A percentile compares a stretch with the other conserved stretches of the same genome.
phyloP scores from a whole-genome alignment of 1,140 invertebrate species.

The Ctenoplectra terminalis region DNA sequence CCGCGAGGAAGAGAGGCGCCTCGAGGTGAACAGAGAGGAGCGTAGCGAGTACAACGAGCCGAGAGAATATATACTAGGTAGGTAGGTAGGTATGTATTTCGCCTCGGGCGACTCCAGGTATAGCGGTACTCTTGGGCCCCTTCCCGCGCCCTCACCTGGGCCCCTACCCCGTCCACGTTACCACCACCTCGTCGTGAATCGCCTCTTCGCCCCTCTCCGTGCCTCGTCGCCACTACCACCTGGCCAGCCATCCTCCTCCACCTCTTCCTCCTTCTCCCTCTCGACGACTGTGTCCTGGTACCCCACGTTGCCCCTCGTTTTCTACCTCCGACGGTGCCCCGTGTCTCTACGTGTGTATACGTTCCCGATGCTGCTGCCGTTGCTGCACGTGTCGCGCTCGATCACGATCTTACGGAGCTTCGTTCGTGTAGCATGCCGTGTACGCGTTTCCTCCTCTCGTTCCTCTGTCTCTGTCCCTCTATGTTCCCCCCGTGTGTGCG shows the following conservation, averaged over 20 bases:
- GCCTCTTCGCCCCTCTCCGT: conserved; percentile 24
- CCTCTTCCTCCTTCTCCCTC: conserved; percentile 35
- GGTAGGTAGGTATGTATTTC: conserved; percentile 79
- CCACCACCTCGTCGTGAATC: conserved; percentile 32
- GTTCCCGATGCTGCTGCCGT: conserved; percentile 18
- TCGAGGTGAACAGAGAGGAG: conserved; percentile 18
- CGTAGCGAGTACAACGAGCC: conserved; percentile 49
- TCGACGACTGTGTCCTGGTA: conserved; percentile 29
- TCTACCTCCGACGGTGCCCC: neutral
- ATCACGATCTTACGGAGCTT: neutral
- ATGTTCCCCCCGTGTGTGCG: neutral
- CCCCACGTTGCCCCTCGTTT: conserved; percentile 22
- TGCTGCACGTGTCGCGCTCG: conserved; percentile 47
- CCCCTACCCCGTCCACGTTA: conserved; percentile 36
- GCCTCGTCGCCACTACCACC: conserved; percentile 23
- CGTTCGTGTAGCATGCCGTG: neutral
- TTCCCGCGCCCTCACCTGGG: conserved; percentile 46
- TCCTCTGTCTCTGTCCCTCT: neutral
- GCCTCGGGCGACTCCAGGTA: conserved; percentile 75
- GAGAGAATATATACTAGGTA: conserved; percentile 71
- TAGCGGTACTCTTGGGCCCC: conserved; percentile 75
- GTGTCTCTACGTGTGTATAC: neutral
- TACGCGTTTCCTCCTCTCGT: neutral
- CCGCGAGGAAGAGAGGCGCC: conserved; percentile 21
- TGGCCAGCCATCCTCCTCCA: conserved; percentile 20